Evolutionary conservation across 2,888 invertebrate species (phyloP), one percentile per base, ranked within the genome.

Genomic region (Sinohyriopsis cumingii): DNA sequence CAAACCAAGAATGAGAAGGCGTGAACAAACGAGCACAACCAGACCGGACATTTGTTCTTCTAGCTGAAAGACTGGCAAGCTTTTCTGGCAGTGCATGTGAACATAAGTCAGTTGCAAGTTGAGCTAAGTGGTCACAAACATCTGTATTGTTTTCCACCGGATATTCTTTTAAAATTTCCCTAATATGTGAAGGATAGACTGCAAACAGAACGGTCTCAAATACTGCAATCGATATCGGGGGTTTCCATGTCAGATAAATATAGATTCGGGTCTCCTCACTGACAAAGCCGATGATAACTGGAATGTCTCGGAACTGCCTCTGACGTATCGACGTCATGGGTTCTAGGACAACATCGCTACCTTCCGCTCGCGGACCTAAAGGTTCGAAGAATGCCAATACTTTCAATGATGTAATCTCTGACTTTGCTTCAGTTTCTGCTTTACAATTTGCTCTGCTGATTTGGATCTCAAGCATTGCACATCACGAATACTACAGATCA

Each of bases 331-430:
- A 73, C 6, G 78, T 75, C 22, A 86, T 60, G 0, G 83, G 76
- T 60, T 85, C 83, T n/a, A 75, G 71, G 22, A 77, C 73, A 1
- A 87, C 79, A 18, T 82, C 63, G 1, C 75, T 65, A 2, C 82
- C 83, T 65, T 87, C 86, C 18, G 86, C 80, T 61, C 78, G 81
- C 0, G 86, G 86, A 7, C 85, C 82, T 68, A 84, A 81, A 9
- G 85, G 84, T 65, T 86, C 86, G 65, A 86, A 86, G 54, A 81
- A 80, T 56, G 84, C 83, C n/a, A 85, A 69, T 25, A 85, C 67
- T 59, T 83, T 83, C 6, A 84, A 57, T 24, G 86, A 86, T 7
- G 82, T 78, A 19, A 83, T 71, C 33, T 79, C 76, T 12, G 61
- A 61, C 28, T 81, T 67, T 0, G 80, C 72, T 45, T 69, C 65